These are phyloP conservation scores for Lutjanus campechanus DNA, from an alignment of 2,797 vertebrate species.

Conservation along the genomic window DNA sequence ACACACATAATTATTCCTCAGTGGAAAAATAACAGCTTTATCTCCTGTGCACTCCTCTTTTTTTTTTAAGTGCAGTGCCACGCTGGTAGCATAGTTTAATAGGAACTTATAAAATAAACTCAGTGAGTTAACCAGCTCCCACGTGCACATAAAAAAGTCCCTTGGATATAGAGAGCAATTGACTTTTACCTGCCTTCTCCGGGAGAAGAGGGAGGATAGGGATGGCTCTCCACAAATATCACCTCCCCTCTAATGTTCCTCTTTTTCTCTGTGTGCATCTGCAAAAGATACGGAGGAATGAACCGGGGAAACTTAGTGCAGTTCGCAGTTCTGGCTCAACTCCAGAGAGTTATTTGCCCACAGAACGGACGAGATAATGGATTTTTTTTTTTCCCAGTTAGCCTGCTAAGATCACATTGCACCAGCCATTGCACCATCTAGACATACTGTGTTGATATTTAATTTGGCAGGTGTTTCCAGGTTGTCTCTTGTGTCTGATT, in stretches of 20 bases:
- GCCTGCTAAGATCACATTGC: neutral
- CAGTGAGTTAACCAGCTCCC: conserved; percentile 79
- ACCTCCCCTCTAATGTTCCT: conserved; percentile 81
- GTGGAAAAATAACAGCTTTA: conserved; percentile 80
- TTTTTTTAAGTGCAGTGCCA: conserved; percentile 68
- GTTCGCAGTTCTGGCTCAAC: conserved; percentile 59
- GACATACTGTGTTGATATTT: conserved; percentile 15
- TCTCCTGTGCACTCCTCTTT: conserved; percentile 76
- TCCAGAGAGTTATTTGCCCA: conserved; percentile 42
- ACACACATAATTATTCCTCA: conserved; percentile 69
- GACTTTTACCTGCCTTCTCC: conserved; percentile 85
- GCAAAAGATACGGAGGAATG: conserved; percentile 68
- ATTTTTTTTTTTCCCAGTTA: neutral
- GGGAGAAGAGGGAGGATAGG: conserved; percentile 81
- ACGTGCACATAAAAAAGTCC: conserved; percentile 84
- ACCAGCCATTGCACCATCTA: neutral
- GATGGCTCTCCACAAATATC: conserved; percentile 85
- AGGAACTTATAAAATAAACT: conserved; percentile 86
- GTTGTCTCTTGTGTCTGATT: neutral
- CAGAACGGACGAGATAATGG: conserved; percentile 7
- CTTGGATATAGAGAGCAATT: conserved; percentile 81
- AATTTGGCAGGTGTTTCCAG: conserved; percentile 1
- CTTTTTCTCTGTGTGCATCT: conserved; percentile 59
- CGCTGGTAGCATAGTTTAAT: conserved; percentile 86
- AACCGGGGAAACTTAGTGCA: conserved; percentile 70